These are phyloP conservation scores for Centropus bengalensis DNA, from an alignment of 2,113 vertebrate genomes.

Conservation along the genomic window DNA sequence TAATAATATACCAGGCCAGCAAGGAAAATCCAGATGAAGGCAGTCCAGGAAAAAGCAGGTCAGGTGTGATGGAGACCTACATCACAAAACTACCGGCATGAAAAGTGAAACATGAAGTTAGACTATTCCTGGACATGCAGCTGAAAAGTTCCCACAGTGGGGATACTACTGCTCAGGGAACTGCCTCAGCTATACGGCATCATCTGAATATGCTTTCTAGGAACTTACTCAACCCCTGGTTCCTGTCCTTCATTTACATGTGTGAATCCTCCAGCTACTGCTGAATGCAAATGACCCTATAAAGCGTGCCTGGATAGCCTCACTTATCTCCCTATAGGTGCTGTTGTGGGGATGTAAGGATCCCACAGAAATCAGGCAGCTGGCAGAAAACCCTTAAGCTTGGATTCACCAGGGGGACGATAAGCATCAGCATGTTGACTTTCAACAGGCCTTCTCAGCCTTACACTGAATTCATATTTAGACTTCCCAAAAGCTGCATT, in stretches of 20 bases:
- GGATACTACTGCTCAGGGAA: background rate
- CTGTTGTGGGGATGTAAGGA: background rate
- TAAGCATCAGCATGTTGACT: background rate
- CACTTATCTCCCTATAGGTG: background rate
- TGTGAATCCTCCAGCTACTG: background rate
- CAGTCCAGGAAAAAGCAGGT: background rate
- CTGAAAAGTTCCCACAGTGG: background rate
- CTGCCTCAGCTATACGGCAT: background rate
- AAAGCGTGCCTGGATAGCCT: background rate
- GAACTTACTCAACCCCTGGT: background rate
- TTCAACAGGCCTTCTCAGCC: background rate
- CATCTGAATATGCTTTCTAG: background rate
- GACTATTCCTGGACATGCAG: background rate
- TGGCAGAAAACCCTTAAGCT: background rate
- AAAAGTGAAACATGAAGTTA: background rate
- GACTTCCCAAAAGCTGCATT: background rate
- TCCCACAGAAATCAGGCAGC: rapidly evolving
- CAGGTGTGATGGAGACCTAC: background rate
- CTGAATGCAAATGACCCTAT: background rate
- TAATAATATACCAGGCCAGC: background rate
- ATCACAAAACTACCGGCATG: rapidly evolving
- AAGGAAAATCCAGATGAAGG: background rate
- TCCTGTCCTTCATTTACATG: background rate
- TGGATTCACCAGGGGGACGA: rapidly evolving
- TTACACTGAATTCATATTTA: background rate